A percentile compares a stretch with the other conserved stretches of the same genome.
Conservation (phyloP, 1,140 invertebrate genomes). For the Philotrypesis tridentata region DNA sequence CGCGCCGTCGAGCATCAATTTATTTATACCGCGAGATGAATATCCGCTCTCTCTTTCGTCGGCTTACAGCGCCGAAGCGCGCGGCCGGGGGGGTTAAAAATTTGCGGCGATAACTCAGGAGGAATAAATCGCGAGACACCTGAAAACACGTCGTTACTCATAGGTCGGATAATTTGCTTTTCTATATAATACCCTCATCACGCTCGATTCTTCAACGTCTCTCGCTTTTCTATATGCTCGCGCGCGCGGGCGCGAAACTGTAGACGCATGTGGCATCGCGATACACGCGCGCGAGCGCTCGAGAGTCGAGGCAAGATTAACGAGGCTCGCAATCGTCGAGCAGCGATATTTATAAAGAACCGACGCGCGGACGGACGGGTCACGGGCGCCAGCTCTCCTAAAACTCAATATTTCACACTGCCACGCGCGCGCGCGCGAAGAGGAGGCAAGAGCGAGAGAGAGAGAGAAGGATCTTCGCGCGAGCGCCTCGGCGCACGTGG, state of each 20-base stretch:
- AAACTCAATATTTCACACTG: conserved; percentile 28
- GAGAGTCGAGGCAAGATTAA: conserved; percentile 17
- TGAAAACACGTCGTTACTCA: conserved; percentile 5
- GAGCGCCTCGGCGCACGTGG: too few relatives aligned
- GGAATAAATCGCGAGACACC: background rate
- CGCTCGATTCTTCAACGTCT: conserved; percentile 11
- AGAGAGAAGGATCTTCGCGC: too few relatives aligned
- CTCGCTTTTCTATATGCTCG: conserved; percentile 10
- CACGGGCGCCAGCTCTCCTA: background rate
- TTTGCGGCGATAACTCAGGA: background rate
- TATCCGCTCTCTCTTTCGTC: too few relatives aligned
- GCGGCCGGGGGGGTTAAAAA: background rate
- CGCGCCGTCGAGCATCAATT: too few relatives aligned
- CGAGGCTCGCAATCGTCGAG: conserved; percentile 14
- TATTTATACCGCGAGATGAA: too few relatives aligned
- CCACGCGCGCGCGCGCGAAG: too few relatives aligned
- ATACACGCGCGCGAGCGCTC: too few relatives aligned
- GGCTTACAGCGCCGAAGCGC: too few relatives aligned
- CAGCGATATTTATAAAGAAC: conserved; percentile 12
- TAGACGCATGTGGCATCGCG: background rate
- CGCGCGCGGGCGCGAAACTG: background rate
- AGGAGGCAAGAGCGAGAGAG: too few relatives aligned
- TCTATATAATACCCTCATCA: background rate
- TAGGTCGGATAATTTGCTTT: conserved; percentile 21
- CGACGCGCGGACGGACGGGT: background rate